These are phyloP conservation scores for Diprion similis DNA, from an alignment of 1,140 invertebrate species.

Conservation along the genomic window DNA sequence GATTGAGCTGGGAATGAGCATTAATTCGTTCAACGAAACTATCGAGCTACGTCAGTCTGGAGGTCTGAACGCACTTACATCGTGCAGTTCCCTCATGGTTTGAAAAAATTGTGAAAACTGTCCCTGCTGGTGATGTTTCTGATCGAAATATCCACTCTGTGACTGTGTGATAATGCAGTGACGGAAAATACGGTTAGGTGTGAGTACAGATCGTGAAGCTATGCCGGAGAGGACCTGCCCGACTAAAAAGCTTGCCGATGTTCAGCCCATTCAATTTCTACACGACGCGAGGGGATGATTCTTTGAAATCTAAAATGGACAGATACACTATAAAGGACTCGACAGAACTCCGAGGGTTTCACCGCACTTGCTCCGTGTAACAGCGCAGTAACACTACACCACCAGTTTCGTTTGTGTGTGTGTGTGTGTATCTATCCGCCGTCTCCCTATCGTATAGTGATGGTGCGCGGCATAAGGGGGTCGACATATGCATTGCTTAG, in stretches of 20 bases:
- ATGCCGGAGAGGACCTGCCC: too few species aligned
- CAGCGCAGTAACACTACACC: neutral
- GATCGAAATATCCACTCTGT: too few species aligned
- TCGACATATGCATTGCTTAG: neutral
- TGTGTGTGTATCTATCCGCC: neutral
- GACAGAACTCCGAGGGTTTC: neutral
- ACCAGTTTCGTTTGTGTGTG: neutral
- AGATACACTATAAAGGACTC: neutral
- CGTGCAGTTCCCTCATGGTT: too few species aligned
- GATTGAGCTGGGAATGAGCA: neutral
- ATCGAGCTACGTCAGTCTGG: too few species aligned
- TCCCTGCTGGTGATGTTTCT: too few species aligned
- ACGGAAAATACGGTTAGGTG: too few species aligned
- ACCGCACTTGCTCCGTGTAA: neutral
- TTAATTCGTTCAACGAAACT: neutral
- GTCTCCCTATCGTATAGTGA: neutral
- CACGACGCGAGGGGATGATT: neutral
- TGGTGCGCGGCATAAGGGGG: conserved; percentile 4
- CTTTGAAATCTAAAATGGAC: conserved; percentile 7
- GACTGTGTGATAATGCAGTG: too few species aligned
- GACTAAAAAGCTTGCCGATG: conserved; percentile 2
- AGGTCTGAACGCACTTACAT: too few species aligned
- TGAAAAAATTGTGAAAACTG: too few species aligned
- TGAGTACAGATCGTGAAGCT: too few species aligned
- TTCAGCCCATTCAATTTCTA: conserved; percentile 5